Evolutionary conservation across 2,797 vertebrate species (phyloP), one percentile per base, ranked within the genome.

Genomic region (Pelobates cultripes): DNA sequence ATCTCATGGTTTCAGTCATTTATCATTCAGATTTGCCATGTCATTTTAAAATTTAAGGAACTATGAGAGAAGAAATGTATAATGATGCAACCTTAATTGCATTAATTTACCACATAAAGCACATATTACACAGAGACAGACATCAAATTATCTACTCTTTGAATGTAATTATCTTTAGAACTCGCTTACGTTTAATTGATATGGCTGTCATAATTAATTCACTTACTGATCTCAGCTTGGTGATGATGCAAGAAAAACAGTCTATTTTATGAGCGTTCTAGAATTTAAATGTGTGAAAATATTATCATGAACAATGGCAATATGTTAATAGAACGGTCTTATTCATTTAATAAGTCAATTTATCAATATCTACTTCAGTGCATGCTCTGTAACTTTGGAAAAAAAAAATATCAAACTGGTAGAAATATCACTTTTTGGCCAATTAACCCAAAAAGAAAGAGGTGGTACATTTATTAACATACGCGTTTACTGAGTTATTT

Each of bases 151-250:
- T 92, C 93, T 91, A 87, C 88, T 91, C 88, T 91, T 86, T 91
- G 87, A 87, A 85, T 89, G 86, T 91, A 94, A 94, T 94, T 94
- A 93, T 88, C 88, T 92, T 91, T 91, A 92, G 91, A 91, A 92
- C 81, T 91, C 91, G 92, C 90, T 90, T 90, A 90, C 91, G 90
- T 91, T 88, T 94, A 92, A 93, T 92, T 94, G 92, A 91, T 93
- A 92, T 89, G 91, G 90, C 88, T 94, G 92, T 92, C 93, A 93
- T 91, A 93, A 92, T 93, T 94, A 92, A 93, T 94, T 93, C 90
- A 90, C 91, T 90, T 88, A 92, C 85, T 90, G 85, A 89, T 88
- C 91, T 93, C 87, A 88, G 88, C 89, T 88, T 90, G 87, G 85
- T 79, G 88, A 82, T 85, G 85, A 90, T 89, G 88, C 85, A 90